Evolutionary conservation across 2,797 vertebrate genomes (phyloP), one percentile per base, ranked within the genome.

Genomic region (Forpus xanthops): DNA sequence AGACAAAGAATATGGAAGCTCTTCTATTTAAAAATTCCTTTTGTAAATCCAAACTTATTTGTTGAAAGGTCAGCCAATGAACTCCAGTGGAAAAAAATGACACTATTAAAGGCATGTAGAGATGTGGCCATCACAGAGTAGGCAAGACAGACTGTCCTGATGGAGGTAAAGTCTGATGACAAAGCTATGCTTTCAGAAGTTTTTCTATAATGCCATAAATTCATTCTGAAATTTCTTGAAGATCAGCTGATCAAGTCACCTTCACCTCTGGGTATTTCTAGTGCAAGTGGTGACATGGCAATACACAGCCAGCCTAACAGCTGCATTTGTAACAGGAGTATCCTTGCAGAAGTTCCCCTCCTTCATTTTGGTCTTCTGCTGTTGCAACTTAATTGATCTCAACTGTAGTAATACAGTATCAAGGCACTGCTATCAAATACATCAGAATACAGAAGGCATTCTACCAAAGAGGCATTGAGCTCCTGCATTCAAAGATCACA

Each of bases 1-100:
- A 81, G 58, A 73, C 4, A 12, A 42, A 89, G 60, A 72, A 45
- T 3, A 8, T 17, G 37, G 18, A 79, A 86, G 20, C 44, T 64
- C 76, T 91, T 87, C 64, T 55, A 30, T 45, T 83, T 60, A 68
- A 89, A 81, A 72, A 82, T 52, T 67, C 28, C 24, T 87, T 87
- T 85, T 72, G 49, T 70, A 86, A 93, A 93, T 45, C 41, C 50
- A 60, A 53, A 42, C 58, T 58, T 41, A 62, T 80, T 53, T 92
- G 67, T 76, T 58, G 47, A 89, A 88, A 58, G 73, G 58, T 89
- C 81, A 86, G 85, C 53, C 91, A 95, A 78, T 30, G 41, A 90
- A 91, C 68, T 73, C 70, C 79, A 90, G 5, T 30, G 31, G 60
- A 92, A 84, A 77, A 68, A 83, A 94, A 93, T 27, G 5, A 84